Evolutionary conservation across 2,888 invertebrate species (phyloP).

Genomic region (Aphelenchoides bicaudatus): DNA sequence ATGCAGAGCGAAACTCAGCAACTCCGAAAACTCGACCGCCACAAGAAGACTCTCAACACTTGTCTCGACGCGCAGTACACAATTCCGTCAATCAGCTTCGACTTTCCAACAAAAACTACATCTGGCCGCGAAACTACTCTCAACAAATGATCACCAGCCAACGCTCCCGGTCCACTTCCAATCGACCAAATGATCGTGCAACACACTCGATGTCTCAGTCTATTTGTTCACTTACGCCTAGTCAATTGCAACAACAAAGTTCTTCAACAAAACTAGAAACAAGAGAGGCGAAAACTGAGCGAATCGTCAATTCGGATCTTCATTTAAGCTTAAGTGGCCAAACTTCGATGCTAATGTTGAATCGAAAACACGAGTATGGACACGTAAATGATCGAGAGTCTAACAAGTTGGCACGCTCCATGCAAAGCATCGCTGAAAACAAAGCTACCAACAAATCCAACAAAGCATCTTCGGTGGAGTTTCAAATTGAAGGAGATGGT

Average conservation of each 20-base stretch:
- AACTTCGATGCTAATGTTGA: constrained; percentile 13
- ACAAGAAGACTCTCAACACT: too few species aligned
- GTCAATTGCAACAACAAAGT: not conserved
- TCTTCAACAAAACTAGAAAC: not conserved
- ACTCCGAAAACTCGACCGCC: too few species aligned
- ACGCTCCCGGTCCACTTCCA: not conserved
- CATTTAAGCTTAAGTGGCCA: constrained; percentile 12
- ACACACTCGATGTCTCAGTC: too few species aligned
- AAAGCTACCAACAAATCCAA: not conserved
- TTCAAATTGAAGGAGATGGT: too few species aligned
- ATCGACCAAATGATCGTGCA: too few species aligned
- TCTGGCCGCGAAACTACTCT: not conserved
- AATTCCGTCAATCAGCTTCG: too few species aligned
- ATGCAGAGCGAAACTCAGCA: too few species aligned
- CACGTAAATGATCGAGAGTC: not conserved
- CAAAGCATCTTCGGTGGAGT: not conserved
- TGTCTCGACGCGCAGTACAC: too few species aligned
- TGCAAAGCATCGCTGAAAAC: not conserved
- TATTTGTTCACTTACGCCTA: too few species aligned
- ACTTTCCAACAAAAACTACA: too few species aligned
- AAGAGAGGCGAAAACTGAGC: not conserved
- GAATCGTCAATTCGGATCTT: constrained; percentile 6
- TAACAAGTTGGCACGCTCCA: not conserved
- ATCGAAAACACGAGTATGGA: constrained; percentile 9
- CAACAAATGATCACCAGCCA: not conserved